Conservation (phyloP, 2,113 vertebrate species). For the Entelurus aequoreus region DNA sequence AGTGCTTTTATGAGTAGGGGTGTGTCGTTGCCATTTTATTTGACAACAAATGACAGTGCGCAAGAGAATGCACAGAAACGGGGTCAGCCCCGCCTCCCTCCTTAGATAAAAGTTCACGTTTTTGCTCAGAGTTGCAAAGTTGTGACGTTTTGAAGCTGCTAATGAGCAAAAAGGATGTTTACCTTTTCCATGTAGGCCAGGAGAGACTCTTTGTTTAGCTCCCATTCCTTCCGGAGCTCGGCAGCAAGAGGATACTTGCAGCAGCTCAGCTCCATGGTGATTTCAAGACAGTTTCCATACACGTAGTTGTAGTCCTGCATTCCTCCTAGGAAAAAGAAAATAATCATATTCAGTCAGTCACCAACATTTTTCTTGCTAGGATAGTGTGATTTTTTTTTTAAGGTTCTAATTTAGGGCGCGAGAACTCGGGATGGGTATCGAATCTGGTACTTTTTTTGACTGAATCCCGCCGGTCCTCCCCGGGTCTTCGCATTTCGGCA, state of each 20-base stretch:
- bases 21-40: too few relatives aligned
- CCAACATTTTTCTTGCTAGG: not conserved
- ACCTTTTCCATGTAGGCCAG: constrained; percentile 90
- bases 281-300: constrained; percentile 89
- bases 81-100: too few relatives aligned
- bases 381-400: too few relatives aligned
- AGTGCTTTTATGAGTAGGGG: too few relatives aligned
- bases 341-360: not conserved
- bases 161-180: not conserved
- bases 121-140: not conserved
- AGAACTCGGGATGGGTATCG: too few relatives aligned
- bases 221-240: constrained; percentile 83
- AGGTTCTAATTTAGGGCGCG: too few relatives aligned
- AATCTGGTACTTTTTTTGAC: too few relatives aligned
- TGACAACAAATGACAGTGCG: too few relatives aligned
- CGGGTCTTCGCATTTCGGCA: too few relatives aligned
- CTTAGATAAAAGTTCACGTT: not conserved
- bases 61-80: too few relatives aligned
- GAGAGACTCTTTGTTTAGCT: constrained; percentile 87
- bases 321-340: constrained; percentile 74
- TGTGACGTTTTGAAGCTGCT: not conserved
- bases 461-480: too few relatives aligned
- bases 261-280: constrained; percentile 93
- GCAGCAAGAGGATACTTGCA: constrained; percentile 85
- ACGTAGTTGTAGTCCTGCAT: constrained; percentile 99